A percentile compares a stretch with the other conserved stretches of the same genome.
phyloP scores from a whole-genome alignment of 1,140 invertebrate species.

The Globodera rostochiensis region DNA sequence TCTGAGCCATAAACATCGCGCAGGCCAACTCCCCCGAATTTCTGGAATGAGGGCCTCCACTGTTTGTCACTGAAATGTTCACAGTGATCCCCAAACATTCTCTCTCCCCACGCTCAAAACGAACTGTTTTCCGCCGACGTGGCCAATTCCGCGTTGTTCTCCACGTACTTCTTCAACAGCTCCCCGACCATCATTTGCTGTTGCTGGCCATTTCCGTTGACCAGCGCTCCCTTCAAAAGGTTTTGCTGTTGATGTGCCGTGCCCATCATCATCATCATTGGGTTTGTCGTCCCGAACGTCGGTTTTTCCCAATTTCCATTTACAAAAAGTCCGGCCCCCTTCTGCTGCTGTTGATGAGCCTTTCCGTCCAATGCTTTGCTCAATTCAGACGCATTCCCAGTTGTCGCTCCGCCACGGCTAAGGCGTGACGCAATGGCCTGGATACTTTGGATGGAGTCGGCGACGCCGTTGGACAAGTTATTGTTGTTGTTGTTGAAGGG shows the following conservation, averaged over 20 bases:
- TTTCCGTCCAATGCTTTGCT: slow-evolving; percentile 9
- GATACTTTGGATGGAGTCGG: slow-evolving; percentile 8
- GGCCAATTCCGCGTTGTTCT: slow-evolving; percentile 13
- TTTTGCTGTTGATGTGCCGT: slow-evolving; percentile 1
- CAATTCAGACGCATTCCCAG: not conserved
- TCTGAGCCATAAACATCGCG: slow-evolving; percentile 10
- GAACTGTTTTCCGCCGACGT: not conserved
- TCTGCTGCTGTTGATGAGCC: not conserved
- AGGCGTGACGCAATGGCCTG: slow-evolving; percentile 6
- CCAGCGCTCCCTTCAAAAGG: not conserved
- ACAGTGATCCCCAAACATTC: not conserved
- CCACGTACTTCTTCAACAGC: slow-evolving; percentile 15
- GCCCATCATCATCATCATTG: not conserved
- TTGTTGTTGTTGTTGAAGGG: not conserved
- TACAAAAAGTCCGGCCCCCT: not conserved
- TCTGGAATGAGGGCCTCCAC: not conserved
- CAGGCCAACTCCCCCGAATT: slow-evolving; percentile 13
- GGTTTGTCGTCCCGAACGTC: not conserved
- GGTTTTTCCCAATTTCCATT: slow-evolving; percentile 2
- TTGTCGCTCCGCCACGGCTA: not conserved
- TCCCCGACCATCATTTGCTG: slow-evolving; percentile 3
- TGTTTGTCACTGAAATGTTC: not conserved
- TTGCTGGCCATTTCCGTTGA: not conserved
- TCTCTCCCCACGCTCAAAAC: not conserved
- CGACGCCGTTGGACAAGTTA: not conserved